Base-by-base conservation (phyloP, 2,888 invertebrate species). In the Aphidoletes aphidimyza region DNA sequence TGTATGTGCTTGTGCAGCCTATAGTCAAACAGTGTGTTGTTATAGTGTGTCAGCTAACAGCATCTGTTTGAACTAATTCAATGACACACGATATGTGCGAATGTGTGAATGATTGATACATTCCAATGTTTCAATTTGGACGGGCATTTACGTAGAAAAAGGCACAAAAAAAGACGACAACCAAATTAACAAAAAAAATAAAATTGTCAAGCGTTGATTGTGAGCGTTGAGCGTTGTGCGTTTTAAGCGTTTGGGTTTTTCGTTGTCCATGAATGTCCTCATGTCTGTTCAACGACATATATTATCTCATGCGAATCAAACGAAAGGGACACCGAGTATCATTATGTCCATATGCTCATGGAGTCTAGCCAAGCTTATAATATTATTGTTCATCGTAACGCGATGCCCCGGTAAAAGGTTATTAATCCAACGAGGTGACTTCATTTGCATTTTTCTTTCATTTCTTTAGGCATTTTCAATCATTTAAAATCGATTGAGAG, bases 271-370 rank as follows among this genome's bases (percentile, higher is more conserved):
- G 69, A 69, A 34, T 14, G 17, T 14, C 42, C 6, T 14, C n/a
- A n/a, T 22, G 54, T 47, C 54, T 54, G 69, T 69, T 69, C 69
- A 34, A 14, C 34, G 69, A 9, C 11, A n/a, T n/a, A 69, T 30
- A n/a, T 69, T 30, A 30, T 26, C 69, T 69, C 19, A 69, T n/a
- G 69, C 69, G 34, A 54, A 54, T 22, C 69, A 30, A 69, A 69
- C 30, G 69, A 69, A 69, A 69, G 69, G 69, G 69, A 69, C 69
- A 69, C 22, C n/a, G 22, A 54, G 54, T 26, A 54, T 69, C 69
- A 69, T 69, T 69, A 69, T 30, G 69, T 42, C n/a, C 54, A 22
- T 54, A 54, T 22, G n/a, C 54, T 54, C 54, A 30, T 30, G 8
- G 9, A 30, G 30, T 69, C 34, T 69, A n/a, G 30, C 30, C n/a